phyloP scores from a whole-genome alignment of 2,113 vertebrate genomes.

The Pituophis catenifer region DNA sequence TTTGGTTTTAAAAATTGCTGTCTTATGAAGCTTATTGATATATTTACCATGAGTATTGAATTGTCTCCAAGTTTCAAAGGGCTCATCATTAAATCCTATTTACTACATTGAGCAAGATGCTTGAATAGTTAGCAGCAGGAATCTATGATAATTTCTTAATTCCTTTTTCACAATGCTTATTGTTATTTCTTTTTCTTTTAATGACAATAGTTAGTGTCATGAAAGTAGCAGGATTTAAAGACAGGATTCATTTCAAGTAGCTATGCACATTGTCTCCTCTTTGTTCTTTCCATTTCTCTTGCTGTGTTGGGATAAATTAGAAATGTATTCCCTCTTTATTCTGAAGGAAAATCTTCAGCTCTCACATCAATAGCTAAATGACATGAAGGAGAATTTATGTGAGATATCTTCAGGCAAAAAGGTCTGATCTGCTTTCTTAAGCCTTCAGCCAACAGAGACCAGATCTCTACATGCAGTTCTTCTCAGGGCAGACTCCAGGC shows the following conservation, averaged over 20 bases:
- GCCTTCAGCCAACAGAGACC: background rate
- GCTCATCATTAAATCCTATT: constrained; percentile 66
- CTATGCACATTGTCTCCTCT: background rate
- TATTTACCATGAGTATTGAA: constrained; percentile 72
- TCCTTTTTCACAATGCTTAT: constrained; percentile 33
- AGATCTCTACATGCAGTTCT: constrained; percentile 13
- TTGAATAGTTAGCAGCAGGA: constrained; percentile 68
- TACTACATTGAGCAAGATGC: constrained; percentile 70
- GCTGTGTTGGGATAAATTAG: background rate
- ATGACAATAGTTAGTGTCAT: constrained; percentile 13
- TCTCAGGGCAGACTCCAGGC: background rate
- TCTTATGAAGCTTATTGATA: constrained; percentile 67
- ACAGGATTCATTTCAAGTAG: constrained; percentile 35
- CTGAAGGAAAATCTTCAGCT: background rate
- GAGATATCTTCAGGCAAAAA: background rate
- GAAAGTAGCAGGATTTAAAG: constrained; percentile 27
- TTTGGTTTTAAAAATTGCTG: constrained; percentile 76
- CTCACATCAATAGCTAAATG: constrained; percentile 33
- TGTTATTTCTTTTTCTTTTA: background rate
- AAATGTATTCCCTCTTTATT: constrained; percentile 31
- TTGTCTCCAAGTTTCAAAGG: constrained; percentile 59
- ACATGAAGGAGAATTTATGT: constrained; percentile 13
- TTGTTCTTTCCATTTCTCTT: background rate
- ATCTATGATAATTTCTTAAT: constrained; percentile 38
- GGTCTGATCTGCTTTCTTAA: constrained; percentile 25